Conservation (phyloP, 2,888 invertebrate species). For the Thereva unica region DNA sequence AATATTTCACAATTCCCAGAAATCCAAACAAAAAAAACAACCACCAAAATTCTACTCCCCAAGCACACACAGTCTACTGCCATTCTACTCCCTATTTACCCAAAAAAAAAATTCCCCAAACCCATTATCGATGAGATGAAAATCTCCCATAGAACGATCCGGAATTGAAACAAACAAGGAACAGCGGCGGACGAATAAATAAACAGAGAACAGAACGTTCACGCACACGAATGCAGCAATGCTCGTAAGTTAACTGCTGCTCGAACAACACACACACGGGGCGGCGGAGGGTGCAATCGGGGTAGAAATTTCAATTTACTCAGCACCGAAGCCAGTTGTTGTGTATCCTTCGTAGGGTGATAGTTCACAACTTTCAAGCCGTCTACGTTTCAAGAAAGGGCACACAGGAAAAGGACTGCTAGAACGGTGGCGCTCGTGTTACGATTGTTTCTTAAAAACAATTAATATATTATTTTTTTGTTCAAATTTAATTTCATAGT, state of each 20-base stretch:
- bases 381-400: constrained; percentile 48
- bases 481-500: neutral
- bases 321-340: constrained; percentile 54
- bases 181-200: too few species aligned
- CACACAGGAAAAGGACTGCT: constrained; percentile 44
- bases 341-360: constrained; percentile 60
- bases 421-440: constrained; percentile 45
- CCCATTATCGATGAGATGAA: too few species aligned
- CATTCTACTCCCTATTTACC: too few species aligned
- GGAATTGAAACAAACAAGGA: too few species aligned
- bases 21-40: too few species aligned
- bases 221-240: too few species aligned
- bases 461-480: constrained; percentile 18
- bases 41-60: too few species aligned
- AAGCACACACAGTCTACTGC: too few species aligned
- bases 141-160: too few species aligned
- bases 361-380: constrained; percentile 55
- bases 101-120: too few species aligned
- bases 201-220: too few species aligned
- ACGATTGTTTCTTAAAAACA: constrained; percentile 33
- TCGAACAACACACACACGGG: constrained; percentile 12
- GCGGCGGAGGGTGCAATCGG: constrained; percentile 49
- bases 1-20: too few species aligned
- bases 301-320: constrained; percentile 49
- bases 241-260: neutral